Evolutionary conservation across 2,797 vertebrate species (phyloP).

Genomic region (Psittacula echo): DNA sequence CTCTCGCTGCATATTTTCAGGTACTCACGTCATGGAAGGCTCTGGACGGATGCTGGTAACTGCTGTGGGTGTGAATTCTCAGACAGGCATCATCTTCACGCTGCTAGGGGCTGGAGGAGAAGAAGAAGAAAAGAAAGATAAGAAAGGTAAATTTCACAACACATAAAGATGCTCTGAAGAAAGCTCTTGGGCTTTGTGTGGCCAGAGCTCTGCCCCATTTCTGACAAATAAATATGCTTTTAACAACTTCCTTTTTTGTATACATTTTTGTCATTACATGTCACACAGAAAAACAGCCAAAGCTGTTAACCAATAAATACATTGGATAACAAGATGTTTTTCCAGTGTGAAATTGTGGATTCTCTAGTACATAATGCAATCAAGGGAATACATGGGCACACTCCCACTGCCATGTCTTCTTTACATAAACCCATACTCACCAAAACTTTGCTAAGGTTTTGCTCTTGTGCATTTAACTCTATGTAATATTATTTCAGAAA

Average conservation of each 20-base stretch:
- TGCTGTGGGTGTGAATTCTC: conserved; percentile 97
- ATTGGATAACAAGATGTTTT: conserved; percentile 60
- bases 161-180: background rate
- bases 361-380: background rate
- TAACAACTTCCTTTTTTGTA: background rate
- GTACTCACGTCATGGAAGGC: conserved; percentile 99
- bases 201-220: background rate
- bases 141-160: conserved; percentile 87
- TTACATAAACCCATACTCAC: background rate
- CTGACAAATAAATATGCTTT: background rate
- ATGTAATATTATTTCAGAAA: background rate
- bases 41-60: conserved; percentile 96
- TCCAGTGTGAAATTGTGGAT: conserved; percentile 28
- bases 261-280: conserved; percentile 19
- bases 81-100: conserved; percentile 98
- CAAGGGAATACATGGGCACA: background rate
- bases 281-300: conserved; percentile 49
- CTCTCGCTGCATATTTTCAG: conserved; percentile 65
- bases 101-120: conserved; percentile 90
- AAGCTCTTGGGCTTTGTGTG: background rate
- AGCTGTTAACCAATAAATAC: conserved; percentile 49
- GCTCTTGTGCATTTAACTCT: background rate
- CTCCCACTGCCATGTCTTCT: background rate
- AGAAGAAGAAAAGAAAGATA: conserved; percentile 98
- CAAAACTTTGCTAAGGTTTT: background rate